Evolutionary conservation across 1,140 invertebrate species (phyloP).

Genomic region (Ips typographus): DNA sequence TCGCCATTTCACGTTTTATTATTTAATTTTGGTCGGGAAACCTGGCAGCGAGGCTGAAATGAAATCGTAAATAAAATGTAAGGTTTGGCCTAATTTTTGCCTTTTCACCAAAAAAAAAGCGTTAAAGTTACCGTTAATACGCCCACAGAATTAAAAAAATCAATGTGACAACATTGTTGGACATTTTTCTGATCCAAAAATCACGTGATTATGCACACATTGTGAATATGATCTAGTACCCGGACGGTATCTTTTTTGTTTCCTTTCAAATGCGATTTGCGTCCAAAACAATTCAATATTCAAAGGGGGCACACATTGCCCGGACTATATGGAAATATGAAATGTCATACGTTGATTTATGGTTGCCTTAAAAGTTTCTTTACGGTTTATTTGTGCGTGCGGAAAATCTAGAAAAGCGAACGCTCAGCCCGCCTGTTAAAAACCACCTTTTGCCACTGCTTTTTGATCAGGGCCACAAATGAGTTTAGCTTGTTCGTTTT

Average conservation of each 20-base stretch:
- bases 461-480: no score
- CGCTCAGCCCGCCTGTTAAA: no score
- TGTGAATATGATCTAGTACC: no score
- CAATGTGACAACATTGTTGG: no score
- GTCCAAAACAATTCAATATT: constrained; percentile 17
- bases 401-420: no score
- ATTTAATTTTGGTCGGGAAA: constrained; percentile 7
- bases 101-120: not conserved
- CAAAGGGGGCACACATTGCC: constrained; percentile 3
- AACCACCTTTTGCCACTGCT: no score
- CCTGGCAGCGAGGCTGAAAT: constrained; percentile 2
- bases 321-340: constrained; percentile 3
- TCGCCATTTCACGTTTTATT: constrained; percentile 2
- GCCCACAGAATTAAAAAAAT: no score
- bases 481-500: no score
- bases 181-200: no score
- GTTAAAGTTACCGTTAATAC: no score
- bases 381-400: constrained; percentile 2
- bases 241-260: no score
- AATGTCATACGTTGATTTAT: constrained; percentile 10
- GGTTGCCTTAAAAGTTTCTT: constrained; percentile 3
- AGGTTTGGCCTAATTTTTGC: constrained; percentile 2
- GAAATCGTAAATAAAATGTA: not conserved
- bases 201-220: no score
- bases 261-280: not conserved